phyloP scores from a whole-genome alignment of 2,113 vertebrate species.

The Monarcha castaneiventris region DNA sequence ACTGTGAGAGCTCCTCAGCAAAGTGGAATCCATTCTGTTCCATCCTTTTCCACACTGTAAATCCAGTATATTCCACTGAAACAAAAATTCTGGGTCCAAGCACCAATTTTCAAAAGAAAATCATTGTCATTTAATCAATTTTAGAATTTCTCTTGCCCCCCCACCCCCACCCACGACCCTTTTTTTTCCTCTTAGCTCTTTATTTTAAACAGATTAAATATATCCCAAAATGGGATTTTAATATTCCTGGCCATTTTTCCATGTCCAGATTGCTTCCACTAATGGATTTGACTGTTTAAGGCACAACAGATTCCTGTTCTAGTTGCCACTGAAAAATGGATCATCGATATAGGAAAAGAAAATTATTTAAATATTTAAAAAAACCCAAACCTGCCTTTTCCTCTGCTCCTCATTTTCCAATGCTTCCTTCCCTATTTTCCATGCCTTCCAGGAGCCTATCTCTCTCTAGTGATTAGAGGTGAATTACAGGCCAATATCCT shows the following conservation, averaged over 20 bases:
- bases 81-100: background rate
- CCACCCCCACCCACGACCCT: fast-evolving
- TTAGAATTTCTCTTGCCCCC: background rate
- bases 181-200: background rate
- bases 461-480: background rate
- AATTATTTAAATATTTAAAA: background rate
- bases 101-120: background rate
- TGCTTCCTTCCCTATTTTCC: background rate
- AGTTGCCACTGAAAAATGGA: background rate
- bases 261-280: background rate
- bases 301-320: background rate
- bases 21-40: background rate
- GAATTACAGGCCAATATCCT: background rate
- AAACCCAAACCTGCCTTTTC: background rate
- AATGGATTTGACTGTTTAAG: background rate
- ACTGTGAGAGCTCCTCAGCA: background rate
- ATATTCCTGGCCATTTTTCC: background rate
- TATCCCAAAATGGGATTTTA: background rate
- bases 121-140: background rate
- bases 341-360: background rate
- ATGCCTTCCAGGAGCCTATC: background rate
- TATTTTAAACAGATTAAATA: background rate
- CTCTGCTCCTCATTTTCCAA: background rate
- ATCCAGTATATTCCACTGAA: background rate
- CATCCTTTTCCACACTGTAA: background rate